These are phyloP conservation scores for Metopia argyrocephala DNA, from an alignment of 2,888 invertebrate species.

Conservation along the genomic window DNA sequence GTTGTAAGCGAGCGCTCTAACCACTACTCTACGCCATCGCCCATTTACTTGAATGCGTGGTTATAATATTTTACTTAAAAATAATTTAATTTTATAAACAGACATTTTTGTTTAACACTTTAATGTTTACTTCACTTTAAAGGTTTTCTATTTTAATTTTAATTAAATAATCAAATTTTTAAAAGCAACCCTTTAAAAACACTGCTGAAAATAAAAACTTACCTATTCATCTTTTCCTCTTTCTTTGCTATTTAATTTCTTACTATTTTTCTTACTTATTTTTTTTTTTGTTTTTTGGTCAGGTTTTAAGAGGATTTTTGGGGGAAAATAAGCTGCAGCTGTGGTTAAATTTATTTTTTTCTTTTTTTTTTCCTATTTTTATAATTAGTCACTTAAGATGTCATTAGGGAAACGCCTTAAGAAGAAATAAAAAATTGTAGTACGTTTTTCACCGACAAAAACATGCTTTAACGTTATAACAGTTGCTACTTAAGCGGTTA, in stretches of 20 bases:
- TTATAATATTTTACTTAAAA: no score
- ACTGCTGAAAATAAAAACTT: no score
- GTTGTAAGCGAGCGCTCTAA: no score
- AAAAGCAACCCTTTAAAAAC: no score
- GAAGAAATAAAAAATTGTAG: not conserved
- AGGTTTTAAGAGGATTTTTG: not conserved
- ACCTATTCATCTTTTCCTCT: not conserved
- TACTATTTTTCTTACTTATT: not conserved
- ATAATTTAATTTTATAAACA: no score
- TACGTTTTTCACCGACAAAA: not conserved
- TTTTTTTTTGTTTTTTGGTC: not conserved
- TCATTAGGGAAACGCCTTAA: slow-evolving; percentile 32
- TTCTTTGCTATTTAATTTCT: not conserved
- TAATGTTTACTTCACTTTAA: no score
- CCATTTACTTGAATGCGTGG: no score
- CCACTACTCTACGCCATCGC: no score
- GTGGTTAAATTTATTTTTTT: slow-evolving; percentile 14
- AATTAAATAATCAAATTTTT: no score
- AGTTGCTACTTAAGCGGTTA: not conserved
- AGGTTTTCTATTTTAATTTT: no score
- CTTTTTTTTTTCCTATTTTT: no score
- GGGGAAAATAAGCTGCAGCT: not conserved
- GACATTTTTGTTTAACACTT: no score
- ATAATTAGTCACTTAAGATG: slow-evolving; percentile 37
- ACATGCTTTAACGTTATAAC: not conserved